Evolutionary conservation across 1,140 invertebrate genomes (phyloP).

Genomic region (Drosophila pseudoananassae): DNA sequence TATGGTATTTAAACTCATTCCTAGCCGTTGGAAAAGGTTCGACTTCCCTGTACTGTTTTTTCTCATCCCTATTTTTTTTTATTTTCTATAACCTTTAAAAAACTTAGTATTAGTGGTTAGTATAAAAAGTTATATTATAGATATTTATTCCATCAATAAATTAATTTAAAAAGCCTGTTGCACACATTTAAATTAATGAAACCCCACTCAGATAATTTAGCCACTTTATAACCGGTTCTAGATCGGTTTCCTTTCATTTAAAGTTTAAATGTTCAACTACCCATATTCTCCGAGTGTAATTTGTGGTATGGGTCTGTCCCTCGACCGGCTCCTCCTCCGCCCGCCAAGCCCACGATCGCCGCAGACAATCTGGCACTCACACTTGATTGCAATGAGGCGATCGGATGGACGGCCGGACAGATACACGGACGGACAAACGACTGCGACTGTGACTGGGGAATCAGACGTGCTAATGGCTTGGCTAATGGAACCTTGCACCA

Average conservation of each 20-base stretch:
- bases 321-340: not conserved
- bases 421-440: conserved; percentile 8
- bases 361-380: conserved; percentile 80
- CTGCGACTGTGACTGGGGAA: conserved; percentile 14
- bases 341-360: conserved; percentile 52
- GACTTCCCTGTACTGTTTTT: too few species aligned
- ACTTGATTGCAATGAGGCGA: conserved; percentile 75
- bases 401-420: conserved; percentile 1
- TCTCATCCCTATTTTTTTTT: too few species aligned
- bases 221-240: conserved; percentile 1
- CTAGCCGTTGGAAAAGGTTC: too few species aligned
- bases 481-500: conserved; percentile 73
- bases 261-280: not conserved
- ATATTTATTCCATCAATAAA: too few species aligned
- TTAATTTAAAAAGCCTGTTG: too few species aligned
- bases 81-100: too few species aligned
- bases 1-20: too few species aligned
- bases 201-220: not conserved
- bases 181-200: not conserved
- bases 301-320: conserved; percentile 31
- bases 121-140: too few species aligned
- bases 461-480: conserved; percentile 35
- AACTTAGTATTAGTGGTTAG: too few species aligned
- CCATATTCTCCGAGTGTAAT: conserved; percentile 12
- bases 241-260: not conserved